A percentile compares a stretch with the other conserved stretches of the same genome.
These are phyloP conservation scores for Peromyscus melanophrys DNA, from an alignment of 2,797 vertebrate genomes.

Conservation along the genomic window DNA sequence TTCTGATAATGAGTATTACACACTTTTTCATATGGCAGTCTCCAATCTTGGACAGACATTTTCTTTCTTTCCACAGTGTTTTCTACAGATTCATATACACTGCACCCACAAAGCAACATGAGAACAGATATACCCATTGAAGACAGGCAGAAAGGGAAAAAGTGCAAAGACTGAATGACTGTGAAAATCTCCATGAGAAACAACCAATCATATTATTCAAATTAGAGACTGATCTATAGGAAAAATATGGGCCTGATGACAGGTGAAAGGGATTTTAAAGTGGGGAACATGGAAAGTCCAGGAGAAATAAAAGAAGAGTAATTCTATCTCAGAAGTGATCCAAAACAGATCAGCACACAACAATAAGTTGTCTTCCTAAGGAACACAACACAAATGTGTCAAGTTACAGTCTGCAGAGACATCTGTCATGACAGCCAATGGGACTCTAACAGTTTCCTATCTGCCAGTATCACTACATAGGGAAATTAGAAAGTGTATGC, in stretches of 20 bases:
- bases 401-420: slow-evolving; percentile 55
- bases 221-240: slow-evolving; percentile 69
- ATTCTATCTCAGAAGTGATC: slow-evolving; percentile 20
- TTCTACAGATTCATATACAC: background rate
- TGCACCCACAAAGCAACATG: background rate
- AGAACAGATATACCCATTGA: slow-evolving; percentile 28
- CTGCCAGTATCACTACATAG: background rate
- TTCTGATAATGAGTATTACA: background rate
- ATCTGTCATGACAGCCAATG: background rate
- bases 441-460: background rate
- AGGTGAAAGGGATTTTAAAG: slow-evolving; percentile 69
- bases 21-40: background rate
- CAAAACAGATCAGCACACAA: slow-evolving; percentile 33
- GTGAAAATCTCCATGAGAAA: slow-evolving; percentile 59
- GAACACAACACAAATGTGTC: slow-evolving; percentile 39
- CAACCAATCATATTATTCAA: slow-evolving; percentile 30
- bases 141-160: background rate
- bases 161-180: background rate
- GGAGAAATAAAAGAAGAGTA: background rate
- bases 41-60: background rate
- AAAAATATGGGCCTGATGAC: slow-evolving; percentile 62
- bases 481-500: background rate
- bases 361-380: slow-evolving; percentile 44
- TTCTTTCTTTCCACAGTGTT: background rate
- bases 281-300: slow-evolving; percentile 53